Evolutionary conservation across 1,140 invertebrate genomes (phyloP).

Genomic region (Neocloeon triangulifer): DNA sequence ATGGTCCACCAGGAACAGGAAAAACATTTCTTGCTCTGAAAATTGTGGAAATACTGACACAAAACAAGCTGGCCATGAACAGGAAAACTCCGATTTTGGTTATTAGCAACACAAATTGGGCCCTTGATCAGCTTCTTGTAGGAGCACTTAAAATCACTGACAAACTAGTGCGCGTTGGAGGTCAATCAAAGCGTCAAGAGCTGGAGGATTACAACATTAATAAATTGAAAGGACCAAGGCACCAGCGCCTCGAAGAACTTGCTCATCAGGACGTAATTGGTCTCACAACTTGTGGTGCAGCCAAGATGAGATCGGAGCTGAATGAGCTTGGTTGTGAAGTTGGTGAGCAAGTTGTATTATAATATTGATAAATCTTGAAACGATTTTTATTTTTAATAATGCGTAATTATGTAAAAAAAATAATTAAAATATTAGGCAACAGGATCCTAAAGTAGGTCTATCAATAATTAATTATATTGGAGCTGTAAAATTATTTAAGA

Average conservation of each 20-base stretch:
- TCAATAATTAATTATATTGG: background rate
- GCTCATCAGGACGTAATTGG: background rate
- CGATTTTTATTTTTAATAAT: background rate
- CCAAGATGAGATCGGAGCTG: too few relatives aligned
- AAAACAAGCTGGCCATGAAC: slow-evolving; percentile 12
- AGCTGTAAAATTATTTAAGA: too few relatives aligned
- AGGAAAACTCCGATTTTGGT: slow-evolving; percentile 23
- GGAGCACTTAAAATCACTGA: slow-evolving; percentile 16
- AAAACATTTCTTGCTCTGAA: slow-evolving; percentile 24
- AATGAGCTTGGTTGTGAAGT: too few relatives aligned
- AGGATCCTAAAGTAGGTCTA: too few relatives aligned
- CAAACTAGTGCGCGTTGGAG: slow-evolving; percentile 23
- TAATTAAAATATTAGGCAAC: too few relatives aligned
- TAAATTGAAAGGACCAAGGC: too few relatives aligned
- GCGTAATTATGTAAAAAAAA: too few relatives aligned
- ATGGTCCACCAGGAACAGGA: slow-evolving; percentile 31
- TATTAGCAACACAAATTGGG: slow-evolving; percentile 34
- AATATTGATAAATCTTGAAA: background rate
- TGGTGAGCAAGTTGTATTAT: too few relatives aligned
- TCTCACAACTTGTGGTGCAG: slow-evolving; percentile 14
- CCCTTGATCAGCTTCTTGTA: slow-evolving; percentile 35
- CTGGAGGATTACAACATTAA: too few relatives aligned
- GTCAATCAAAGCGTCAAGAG: too few relatives aligned
- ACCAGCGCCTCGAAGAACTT: too few relatives aligned
- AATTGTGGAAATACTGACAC: slow-evolving; percentile 13